phyloP scores from a whole-genome alignment of 2,888 invertebrate genomes.

The Mesoligia furuncula region DNA sequence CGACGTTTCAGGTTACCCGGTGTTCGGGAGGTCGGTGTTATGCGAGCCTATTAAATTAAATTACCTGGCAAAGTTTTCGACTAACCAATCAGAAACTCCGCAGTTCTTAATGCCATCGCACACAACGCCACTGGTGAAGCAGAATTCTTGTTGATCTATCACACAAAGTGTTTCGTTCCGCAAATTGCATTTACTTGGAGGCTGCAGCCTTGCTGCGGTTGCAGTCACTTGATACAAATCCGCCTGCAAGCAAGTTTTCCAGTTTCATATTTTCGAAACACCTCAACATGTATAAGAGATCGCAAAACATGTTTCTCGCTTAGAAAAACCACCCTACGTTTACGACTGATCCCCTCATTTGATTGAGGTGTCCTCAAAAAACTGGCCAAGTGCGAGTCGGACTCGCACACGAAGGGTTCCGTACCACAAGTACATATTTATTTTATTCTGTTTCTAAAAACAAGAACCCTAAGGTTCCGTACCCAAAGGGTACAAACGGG shows the following conservation, averaged over 20 bases:
- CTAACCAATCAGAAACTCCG: constrained; percentile 82
- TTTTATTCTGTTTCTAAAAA: too few species aligned
- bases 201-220: constrained; percentile 74
- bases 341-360: too few species aligned
- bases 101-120: constrained; percentile 88
- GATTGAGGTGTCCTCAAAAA: too few species aligned
- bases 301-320: not conserved
- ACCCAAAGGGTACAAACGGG: too few species aligned
- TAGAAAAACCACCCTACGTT: not conserved
- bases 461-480: too few species aligned
- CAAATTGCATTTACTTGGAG: constrained; percentile 64
- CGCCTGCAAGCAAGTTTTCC: constrained; percentile 71
- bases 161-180: constrained; percentile 79
- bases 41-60: not conserved
- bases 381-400: too few species aligned
- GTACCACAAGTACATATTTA: too few species aligned
- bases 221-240: constrained; percentile 83
- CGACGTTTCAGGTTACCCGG: not conserved
- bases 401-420: too few species aligned
- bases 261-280: not conserved
- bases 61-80: not conserved
- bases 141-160: constrained; percentile 71
- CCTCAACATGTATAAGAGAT: not conserved
- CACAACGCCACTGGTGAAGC: constrained; percentile 83
- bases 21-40: not conserved